Evolutionary conservation across 1,140 invertebrate genomes (phyloP).

Genomic region (Lordiphosa stackelbergi): DNA sequence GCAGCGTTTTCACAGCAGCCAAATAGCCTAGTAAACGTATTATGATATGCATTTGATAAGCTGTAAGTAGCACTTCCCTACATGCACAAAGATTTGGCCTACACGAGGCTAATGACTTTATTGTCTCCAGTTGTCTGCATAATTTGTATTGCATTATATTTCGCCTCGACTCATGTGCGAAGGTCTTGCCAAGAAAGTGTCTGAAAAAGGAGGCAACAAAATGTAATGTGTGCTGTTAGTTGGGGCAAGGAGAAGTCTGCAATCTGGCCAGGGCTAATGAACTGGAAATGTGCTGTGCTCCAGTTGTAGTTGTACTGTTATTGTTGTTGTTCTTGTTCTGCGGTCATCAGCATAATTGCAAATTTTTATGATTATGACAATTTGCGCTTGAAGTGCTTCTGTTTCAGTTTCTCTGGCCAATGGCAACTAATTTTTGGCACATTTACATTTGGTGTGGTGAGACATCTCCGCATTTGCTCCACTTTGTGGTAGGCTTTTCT

Average conservation of each 20-base stretch:
- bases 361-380: conserved; percentile 41
- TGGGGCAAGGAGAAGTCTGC: background rate
- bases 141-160: conserved; percentile 38
- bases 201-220: conserved; percentile 5
- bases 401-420: conserved; percentile 10
- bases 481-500: background rate
- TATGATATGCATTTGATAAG: too few relatives aligned
- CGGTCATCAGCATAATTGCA: conserved; percentile 29
- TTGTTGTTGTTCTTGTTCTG: conserved; percentile 10
- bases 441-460: conserved; percentile 6
- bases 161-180: conserved; percentile 12
- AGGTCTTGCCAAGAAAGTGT: conserved; percentile 29
- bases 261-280: conserved; percentile 31
- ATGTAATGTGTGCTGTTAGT: background rate
- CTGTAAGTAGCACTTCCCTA: background rate
- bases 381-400: conserved; percentile 19
- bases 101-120: conserved; percentile 39
- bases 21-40: too few relatives aligned
- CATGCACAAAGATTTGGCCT: conserved; percentile 17
- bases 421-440: conserved; percentile 20
- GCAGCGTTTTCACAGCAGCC: too few relatives aligned
- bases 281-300: conserved; percentile 36
- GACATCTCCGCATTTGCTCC: background rate
- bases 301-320: conserved; percentile 7
- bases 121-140: conserved; percentile 44